These are phyloP conservation scores for Albula goreensis DNA, from an alignment of 2,113 vertebrate species.

Conservation along the genomic window DNA sequence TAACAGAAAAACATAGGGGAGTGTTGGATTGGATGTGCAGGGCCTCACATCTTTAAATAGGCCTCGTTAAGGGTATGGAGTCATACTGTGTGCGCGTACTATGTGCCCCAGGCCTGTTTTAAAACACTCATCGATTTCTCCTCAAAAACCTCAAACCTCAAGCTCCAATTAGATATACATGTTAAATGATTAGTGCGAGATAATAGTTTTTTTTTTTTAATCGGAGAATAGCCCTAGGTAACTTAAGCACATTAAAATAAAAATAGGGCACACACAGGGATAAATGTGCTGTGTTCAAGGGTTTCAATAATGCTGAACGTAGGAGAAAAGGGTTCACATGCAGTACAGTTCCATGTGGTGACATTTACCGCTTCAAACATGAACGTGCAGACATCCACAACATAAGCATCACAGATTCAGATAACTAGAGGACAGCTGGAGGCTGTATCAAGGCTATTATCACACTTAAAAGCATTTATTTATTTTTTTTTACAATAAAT, in stretches of 20 bases:
- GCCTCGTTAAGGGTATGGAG: background rate
- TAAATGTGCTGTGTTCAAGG: background rate
- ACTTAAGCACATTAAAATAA: background rate
- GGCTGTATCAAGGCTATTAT: background rate
- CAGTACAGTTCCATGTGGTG: background rate
- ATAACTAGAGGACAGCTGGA: background rate
- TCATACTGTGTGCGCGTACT: too few species aligned
- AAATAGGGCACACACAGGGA: background rate
- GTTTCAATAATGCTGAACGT: background rate
- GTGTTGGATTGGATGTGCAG: too few species aligned
- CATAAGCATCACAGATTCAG: background rate
- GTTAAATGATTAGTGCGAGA: background rate
- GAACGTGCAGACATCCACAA: background rate
- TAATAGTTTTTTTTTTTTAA: background rate
- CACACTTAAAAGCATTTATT: too few species aligned
- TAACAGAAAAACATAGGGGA: too few species aligned
- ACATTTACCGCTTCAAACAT: background rate
- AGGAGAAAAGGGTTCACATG: background rate
- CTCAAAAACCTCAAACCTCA: background rate
- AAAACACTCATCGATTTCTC: background rate
- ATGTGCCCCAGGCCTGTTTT: too few species aligned
- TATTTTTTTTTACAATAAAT: too few species aligned
- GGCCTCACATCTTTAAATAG: background rate
- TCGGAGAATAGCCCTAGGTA: background rate
- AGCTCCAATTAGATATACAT: background rate